Evolutionary conservation across 2,888 invertebrate genomes (phyloP).

Genomic region (Petrolisthes manimaculis): DNA sequence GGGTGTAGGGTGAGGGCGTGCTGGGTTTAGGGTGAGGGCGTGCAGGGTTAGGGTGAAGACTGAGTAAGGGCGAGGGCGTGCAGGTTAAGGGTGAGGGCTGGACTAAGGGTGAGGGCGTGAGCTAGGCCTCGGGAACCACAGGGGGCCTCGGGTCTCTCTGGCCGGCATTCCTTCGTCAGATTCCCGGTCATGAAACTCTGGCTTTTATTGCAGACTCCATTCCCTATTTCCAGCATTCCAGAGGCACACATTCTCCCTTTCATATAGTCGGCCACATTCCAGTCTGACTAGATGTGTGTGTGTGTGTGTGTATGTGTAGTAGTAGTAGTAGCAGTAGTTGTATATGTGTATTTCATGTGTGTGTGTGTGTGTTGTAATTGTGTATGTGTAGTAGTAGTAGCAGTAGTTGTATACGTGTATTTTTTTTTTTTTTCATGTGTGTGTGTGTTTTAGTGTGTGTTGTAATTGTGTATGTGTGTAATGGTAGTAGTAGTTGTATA

Average conservation of each 20-base stretch:
- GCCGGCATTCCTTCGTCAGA: conserved; percentile 39
- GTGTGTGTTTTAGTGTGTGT: conserved; percentile 2
- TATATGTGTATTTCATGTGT: conserved; percentile 14
- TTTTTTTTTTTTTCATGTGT: too few relatives aligned
- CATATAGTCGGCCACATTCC: conserved; percentile 49
- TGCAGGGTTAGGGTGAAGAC: too few relatives aligned
- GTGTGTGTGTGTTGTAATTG: conserved; percentile 7
- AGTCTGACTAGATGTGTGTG: not conserved
- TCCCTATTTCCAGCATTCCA: conserved; percentile 60
- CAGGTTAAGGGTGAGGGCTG: too few relatives aligned
- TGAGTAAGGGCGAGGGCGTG: too few relatives aligned
- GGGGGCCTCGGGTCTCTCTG: not conserved
- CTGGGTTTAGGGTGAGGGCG: too few relatives aligned
- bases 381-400: not conserved
- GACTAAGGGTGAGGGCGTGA: too few relatives aligned
- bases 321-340: conserved; percentile 5
- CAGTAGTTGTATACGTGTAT: not conserved
- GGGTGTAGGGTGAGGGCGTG: too few relatives aligned
- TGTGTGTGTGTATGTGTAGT: too few relatives aligned
- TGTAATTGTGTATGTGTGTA: not conserved
- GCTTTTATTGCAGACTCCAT: conserved; percentile 59
- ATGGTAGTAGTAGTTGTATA: not conserved
- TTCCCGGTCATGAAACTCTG: conserved; percentile 53
- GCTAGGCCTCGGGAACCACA: too few relatives aligned
- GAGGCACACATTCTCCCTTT: conserved; percentile 44